phyloP scores from a whole-genome alignment of 2,797 vertebrate species.

The Selene dorsalis region DNA sequence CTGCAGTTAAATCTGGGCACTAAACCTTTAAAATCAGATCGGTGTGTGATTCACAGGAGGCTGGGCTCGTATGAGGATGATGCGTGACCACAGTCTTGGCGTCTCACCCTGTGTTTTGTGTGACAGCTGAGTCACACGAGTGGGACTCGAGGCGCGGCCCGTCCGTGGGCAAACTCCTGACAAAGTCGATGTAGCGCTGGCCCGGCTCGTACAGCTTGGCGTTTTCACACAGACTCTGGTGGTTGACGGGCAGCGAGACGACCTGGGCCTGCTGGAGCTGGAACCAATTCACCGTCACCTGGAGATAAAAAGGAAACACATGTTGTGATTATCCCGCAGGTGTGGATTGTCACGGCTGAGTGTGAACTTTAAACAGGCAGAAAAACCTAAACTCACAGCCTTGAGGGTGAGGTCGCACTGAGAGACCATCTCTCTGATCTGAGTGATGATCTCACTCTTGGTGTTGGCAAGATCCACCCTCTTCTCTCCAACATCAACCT shows the following conservation, averaged over 20 bases:
- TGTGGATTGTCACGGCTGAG: not conserved
- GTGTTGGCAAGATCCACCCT: conserved; percentile 88
- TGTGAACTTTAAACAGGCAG: not conserved
- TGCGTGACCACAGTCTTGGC: not conserved
- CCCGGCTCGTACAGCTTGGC: conserved; percentile 97
- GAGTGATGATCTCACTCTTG: conserved; percentile 92
- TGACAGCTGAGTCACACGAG: conserved; percentile 70
- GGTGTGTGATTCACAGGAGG: no score
- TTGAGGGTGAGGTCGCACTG: conserved; percentile 98
- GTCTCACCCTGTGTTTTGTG: conserved; percentile 78
- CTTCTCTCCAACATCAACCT: conserved; percentile 90
- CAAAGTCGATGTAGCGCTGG: conserved; percentile 92
- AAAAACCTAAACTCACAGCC: conserved; percentile 87
- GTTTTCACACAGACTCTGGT: conserved; percentile 93
- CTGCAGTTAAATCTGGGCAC: not conserved
- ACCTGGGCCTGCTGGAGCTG: conserved; percentile 96
- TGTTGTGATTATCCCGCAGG: not conserved
- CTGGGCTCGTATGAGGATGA: not conserved
- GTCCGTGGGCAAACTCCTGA: conserved; percentile 88
- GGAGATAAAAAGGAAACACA: not conserved
- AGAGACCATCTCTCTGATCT: conserved; percentile 94
- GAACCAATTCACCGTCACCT: conserved; percentile 98
- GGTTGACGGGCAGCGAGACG: conserved; percentile 91
- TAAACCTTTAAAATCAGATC: not conserved
- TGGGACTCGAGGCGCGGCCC: conserved; percentile 76